These are phyloP conservation scores for Poecilia gillii DNA, from an alignment of 2,797 vertebrate genomes.

Conservation along the genomic window DNA sequence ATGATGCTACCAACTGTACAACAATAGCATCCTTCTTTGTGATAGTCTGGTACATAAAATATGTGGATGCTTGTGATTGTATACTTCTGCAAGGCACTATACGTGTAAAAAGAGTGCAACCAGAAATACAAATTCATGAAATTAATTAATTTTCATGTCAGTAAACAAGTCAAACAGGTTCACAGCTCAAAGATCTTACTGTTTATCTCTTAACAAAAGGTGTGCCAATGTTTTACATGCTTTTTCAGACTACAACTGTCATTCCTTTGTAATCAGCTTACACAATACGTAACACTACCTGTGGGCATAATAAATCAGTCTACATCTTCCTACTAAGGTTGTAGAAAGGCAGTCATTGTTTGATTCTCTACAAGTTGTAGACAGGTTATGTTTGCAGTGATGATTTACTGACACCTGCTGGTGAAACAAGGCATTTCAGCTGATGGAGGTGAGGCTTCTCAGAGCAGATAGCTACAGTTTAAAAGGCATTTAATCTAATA, in stretches of 20 bases:
- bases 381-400: background rate
- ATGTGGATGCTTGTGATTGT: background rate
- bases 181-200: background rate
- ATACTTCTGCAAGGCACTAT: background rate
- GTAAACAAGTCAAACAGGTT: background rate
- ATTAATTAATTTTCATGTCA: background rate
- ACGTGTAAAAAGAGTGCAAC: background rate
- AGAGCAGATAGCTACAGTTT: background rate
- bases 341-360: background rate
- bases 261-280: background rate
- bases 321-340: background rate
- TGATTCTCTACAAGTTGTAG: background rate
- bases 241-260: background rate
- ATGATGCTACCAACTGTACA: background rate
- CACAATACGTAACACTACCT: background rate
- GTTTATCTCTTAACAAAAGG: background rate
- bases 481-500: background rate
- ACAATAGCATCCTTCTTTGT: background rate
- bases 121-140: background rate
- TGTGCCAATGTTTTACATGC: background rate
- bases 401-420: slow-evolving; percentile 69
- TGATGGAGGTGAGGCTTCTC: background rate
- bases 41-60: background rate
- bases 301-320: background rate
- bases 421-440: slow-evolving; percentile 11